Evolutionary conservation across 2,113 vertebrate genomes (phyloP).

Genomic region (Oryzias melastigma): DNA sequence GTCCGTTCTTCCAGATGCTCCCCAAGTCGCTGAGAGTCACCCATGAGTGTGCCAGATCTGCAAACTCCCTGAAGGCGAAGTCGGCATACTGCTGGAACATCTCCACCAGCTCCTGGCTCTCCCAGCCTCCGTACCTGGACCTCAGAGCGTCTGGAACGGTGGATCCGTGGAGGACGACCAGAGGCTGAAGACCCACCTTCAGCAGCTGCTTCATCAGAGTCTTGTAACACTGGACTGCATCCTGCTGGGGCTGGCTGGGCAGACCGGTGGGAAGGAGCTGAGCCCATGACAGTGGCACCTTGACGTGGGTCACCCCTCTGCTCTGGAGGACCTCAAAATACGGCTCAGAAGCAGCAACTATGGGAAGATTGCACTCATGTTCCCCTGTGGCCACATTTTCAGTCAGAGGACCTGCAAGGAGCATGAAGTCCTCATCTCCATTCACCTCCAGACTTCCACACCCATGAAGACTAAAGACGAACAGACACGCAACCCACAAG

Average conservation of each 20-base stretch:
- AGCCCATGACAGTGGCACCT: slow-evolving; percentile 80
- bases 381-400: not conserved
- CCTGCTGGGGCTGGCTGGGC: slow-evolving; percentile 32
- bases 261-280: slow-evolving; percentile 71
- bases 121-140: slow-evolving; percentile 23
- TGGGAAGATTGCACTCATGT: slow-evolving; percentile 56
- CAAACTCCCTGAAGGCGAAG: slow-evolving; percentile 81
- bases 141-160: slow-evolving; percentile 51
- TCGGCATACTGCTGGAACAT: slow-evolving; percentile 81
- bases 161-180: slow-evolving; percentile 78
- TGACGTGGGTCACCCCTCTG: slow-evolving; percentile 81
- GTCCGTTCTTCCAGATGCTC: slow-evolving; percentile 31
- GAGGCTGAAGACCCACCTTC: slow-evolving; percentile 68
- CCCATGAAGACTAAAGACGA: slow-evolving; percentile 50
- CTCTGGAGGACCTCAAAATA: slow-evolving; percentile 72
- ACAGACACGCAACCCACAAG: slow-evolving; percentile 43
- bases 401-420: slow-evolving; percentile 81
- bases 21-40: slow-evolving; percentile 82
- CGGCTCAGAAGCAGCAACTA: slow-evolving; percentile 46
- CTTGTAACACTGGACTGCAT: slow-evolving; percentile 75
- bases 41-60: slow-evolving; percentile 77
- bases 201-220: slow-evolving; percentile 74
- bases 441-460: slow-evolving; percentile 26
- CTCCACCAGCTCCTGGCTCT: slow-evolving; percentile 30
- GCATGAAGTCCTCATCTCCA: slow-evolving; percentile 62